Conservation (phyloP, 2,797 vertebrate species). For the Petrocephalus schoutedeni region DNA sequence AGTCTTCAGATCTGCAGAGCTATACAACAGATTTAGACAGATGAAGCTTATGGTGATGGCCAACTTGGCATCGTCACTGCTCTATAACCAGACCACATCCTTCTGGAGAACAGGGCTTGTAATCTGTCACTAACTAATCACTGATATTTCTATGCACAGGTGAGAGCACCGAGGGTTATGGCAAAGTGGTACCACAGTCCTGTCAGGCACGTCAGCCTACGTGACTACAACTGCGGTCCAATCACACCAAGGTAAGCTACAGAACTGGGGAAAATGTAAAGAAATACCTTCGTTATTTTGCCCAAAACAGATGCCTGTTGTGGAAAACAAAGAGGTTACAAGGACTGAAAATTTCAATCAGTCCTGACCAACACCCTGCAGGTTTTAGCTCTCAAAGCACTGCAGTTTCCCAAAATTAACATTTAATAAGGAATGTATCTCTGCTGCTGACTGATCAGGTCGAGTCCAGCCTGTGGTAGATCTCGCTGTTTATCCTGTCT, state of each 20-base stretch:
- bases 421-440: background rate
- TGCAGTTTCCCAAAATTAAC: background rate
- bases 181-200: background rate
- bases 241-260: constrained; percentile 42
- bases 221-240: constrained; percentile 21
- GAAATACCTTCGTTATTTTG: constrained; percentile 73
- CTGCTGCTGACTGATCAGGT: background rate
- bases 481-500: background rate
- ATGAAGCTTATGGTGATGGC: background rate
- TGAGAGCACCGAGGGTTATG: background rate
- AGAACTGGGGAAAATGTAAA: constrained; percentile 28
- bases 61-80: background rate
- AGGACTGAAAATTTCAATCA: background rate
- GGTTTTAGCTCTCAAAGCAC: background rate
- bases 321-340: constrained; percentile 46
- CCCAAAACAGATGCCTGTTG: constrained; percentile 70
- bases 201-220: background rate
- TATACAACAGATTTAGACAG: background rate
- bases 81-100: background rate
- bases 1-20: background rate
- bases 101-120: background rate
- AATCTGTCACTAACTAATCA: background rate
- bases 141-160: background rate
- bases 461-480: background rate
- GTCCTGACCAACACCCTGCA: background rate